Conservation (phyloP, 2,888 invertebrate genomes). For the Isoperla grammatica region DNA sequence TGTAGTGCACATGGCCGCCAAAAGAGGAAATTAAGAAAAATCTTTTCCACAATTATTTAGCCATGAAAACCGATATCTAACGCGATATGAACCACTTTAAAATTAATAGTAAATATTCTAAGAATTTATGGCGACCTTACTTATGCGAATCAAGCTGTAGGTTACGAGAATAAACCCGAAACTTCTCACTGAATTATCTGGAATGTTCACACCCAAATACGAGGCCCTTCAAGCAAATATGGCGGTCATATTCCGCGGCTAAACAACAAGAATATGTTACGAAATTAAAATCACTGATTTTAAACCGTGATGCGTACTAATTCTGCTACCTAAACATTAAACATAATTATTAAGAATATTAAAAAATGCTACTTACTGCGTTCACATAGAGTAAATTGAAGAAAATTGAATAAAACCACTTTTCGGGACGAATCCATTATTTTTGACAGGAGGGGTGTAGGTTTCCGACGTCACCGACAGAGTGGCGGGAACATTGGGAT, state of each 20-base stretch:
- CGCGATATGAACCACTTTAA: too few relatives aligned
- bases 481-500: conserved; percentile 18
- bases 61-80: too few relatives aligned
- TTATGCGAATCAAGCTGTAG: neutral
- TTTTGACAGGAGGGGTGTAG: conserved; percentile 7
- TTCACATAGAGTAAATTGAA: conserved; percentile 3
- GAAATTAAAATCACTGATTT: neutral
- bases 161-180: neutral
- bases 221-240: conserved; percentile 17
- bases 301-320: neutral
- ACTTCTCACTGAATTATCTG: neutral
- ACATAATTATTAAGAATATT: neutral
- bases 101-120: too few relatives aligned
- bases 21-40: conserved; percentile 11
- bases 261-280: conserved; percentile 2
- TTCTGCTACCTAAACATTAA: neutral
- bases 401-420: neutral
- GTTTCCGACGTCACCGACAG: conserved; percentile 14
- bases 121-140: too few relatives aligned
- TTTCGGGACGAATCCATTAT: conserved; percentile 17
- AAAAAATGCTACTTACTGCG: too few relatives aligned
- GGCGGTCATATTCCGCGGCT: conserved; percentile 22
- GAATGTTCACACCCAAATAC: conserved; percentile 17
- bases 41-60: neutral
- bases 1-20: conserved; percentile 26